Base-by-base conservation (phyloP, 1,140 invertebrate species). In the Neuroterus valhalla region DNA sequence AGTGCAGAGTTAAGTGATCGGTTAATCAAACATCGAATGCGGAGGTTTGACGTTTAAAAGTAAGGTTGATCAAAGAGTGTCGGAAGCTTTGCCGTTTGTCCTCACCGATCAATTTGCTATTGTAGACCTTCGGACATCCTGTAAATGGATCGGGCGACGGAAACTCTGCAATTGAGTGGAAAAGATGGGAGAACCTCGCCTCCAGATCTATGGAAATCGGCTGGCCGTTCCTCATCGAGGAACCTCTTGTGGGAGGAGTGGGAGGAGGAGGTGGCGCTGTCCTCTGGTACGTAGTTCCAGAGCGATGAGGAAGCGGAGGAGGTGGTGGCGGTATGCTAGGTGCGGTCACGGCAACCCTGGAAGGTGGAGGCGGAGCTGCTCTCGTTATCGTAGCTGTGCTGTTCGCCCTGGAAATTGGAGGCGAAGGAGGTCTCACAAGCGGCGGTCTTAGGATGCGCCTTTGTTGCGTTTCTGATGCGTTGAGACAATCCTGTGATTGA, bases 21-120 rank as follows among this genome's bases (percentile, higher is more conserved):
- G 14, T 48, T 48, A n/a, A 38, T 79, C 70, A 80, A 45, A 76
- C 26, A 72, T 81, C 77, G 45, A 84, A 78, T 2, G 78, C 67
- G 11, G 75, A 76, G 19, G 77, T 80, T 19, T 84, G 77, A 3
- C 31, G 71, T 62, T 71, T 81, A 26, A 81, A 45, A 42, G 68
- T 46, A 31, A 78, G 45, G 19, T 66, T n/a, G 44, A 46, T 52
- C 42, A 67, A 70, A 76, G 55, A 45, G 21, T 46, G 15, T 42
- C 62, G 21, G 68, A 78, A 17, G 46, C 26, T 68, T 45, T 50
- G 68, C 23, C 19, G 48, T 44, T 62, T 48, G 17, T 52, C 78
- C 86, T 90, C 84, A 91, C 91, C 90, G 68, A 89, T 88, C 89
- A 62, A 62, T 62, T 89, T 92, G 82, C 91, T 92, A 82, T 91